Base-by-base conservation (phyloP, 2,113 vertebrate species). In the Bettongia penicillata region DNA sequence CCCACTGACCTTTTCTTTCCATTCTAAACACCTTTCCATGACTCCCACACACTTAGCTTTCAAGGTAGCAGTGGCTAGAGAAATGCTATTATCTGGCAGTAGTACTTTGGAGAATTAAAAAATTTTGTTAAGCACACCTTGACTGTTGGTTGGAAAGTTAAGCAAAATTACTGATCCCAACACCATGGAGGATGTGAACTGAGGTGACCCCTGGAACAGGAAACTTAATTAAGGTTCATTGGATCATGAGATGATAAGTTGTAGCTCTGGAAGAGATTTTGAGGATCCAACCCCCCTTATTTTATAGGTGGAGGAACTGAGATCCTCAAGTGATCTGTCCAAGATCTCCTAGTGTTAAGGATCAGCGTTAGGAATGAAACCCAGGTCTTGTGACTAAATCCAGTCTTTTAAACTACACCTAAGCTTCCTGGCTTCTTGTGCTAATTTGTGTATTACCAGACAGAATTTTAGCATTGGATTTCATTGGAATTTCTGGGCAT, bases 91-190 rank as follows among this genome's bases (percentile, higher is more conserved):
- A 89, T 92, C 26, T 89, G 89, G 61, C 26, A 93, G 90, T 43
- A 10, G 47, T 50, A 50, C 14, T 90, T 90, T 90, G 47, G 90
- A 90, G 49, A 90, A 90, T 31, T 48, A 48, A 90, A 90, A 23
- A 25, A 90, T 96, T 94, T 96, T 57, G 6, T 51, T 96, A 55
- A 48, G 55, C 37, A 4, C 95, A 22, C 23, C 49, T 92, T 77
- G 19, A 53, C 48, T 97, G 51, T 96, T 96, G 96, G 93, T 95
- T 97, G 89, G 91, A 97, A 96, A 95, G 93, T 61, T 94, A 96
- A 97, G 90, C 90, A 95, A 94, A 97, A 95, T 91, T 93, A 48
- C 77, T 95, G 89, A 94, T 93, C 50, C 53, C 92, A 84, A 43
- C 43, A 16, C 91, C 48, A 8, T 53, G n/a, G 53, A 95, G 48